Conservation (phyloP, 2,113 vertebrate genomes). For the Caranx melampygus region DNA sequence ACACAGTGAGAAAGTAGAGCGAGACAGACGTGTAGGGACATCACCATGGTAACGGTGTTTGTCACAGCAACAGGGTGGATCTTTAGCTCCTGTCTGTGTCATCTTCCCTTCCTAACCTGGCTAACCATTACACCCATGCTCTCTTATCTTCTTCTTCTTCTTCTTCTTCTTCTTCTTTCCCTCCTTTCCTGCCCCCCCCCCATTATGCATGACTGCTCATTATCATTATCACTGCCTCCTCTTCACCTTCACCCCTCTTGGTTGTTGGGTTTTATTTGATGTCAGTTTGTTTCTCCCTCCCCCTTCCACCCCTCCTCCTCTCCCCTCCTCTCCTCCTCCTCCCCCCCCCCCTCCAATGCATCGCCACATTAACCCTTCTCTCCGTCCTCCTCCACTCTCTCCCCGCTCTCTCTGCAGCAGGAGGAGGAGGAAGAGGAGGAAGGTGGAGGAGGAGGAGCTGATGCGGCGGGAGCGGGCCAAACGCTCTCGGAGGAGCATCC, state of each 20-base stretch:
- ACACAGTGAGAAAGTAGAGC: too few relatives aligned
- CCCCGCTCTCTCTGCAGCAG: conserved; percentile 60
- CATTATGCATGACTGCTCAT: not conserved
- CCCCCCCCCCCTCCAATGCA: conserved; percentile 54
- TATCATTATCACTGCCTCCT: not conserved
- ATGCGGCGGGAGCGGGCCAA: conserved; percentile 57
- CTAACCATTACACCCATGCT: conserved; percentile 11
- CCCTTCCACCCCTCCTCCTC: not conserved
- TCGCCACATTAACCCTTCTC: conserved; percentile 70
- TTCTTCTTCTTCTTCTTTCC: conserved; percentile 12
- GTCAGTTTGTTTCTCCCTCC: conserved; percentile 10
- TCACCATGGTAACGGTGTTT: not conserved
- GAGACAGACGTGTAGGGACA: too few relatives aligned
- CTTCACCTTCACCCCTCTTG: not conserved
- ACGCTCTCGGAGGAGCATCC: conserved; percentile 35
- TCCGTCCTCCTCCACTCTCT: conserved; percentile 66
- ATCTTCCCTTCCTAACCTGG: conserved; percentile 16
- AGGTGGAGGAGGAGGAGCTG: conserved; percentile 41
- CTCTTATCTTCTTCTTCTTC: not conserved
- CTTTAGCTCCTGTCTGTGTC: too few relatives aligned
- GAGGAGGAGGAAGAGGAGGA: conserved; percentile 59
- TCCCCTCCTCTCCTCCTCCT: conserved; percentile 5
- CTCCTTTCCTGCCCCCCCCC: conserved; percentile 14
- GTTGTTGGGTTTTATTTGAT: conserved; percentile 3
- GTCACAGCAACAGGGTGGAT: too few relatives aligned